These are phyloP conservation scores for Ischnus inquisitorius DNA, from an alignment of 2,888 invertebrate species.

Conservation along the genomic window DNA sequence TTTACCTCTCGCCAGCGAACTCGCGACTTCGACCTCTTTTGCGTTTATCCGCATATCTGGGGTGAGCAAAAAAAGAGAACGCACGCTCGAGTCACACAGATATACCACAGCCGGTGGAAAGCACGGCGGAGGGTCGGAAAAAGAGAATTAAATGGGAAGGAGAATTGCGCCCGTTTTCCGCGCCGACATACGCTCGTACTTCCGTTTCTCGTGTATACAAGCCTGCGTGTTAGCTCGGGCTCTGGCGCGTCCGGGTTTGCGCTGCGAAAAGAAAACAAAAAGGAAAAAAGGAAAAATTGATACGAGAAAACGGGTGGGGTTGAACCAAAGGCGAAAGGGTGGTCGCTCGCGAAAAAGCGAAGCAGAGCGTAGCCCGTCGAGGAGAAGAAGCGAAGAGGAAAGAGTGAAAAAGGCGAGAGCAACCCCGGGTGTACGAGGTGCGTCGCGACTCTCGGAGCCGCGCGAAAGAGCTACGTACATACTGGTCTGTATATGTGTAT, in stretches of 20 bases:
- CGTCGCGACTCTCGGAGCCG: conserved; percentile 59
- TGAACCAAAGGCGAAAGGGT: conserved; percentile 62
- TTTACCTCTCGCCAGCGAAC: conserved; percentile 25
- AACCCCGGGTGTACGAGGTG: conserved; percentile 36
- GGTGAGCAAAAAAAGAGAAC: conserved; percentile 46
- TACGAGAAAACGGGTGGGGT: conserved; percentile 22
- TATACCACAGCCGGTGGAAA: conserved; percentile 20
- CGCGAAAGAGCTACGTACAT: conserved; percentile 21
- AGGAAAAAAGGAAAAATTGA: conserved; percentile 5
- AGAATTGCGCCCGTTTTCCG: conserved; percentile 51
- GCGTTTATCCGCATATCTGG: conserved; percentile 52
- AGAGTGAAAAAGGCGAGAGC: conserved; percentile 68
- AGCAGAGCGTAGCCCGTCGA: conserved; percentile 59
- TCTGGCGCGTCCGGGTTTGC: conserved; percentile 40
- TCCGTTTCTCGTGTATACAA: conserved; percentile 49
- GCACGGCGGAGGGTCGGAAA: conserved; percentile 31
- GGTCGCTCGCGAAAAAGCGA: conserved; percentile 66
- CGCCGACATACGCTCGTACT: conserved; percentile 43
- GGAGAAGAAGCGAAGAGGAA: conserved; percentile 62
- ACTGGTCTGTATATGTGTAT: conserved; percentile 7
- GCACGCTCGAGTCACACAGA: conserved; percentile 10
- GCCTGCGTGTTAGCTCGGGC: conserved; percentile 27
- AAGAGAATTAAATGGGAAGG: conserved; percentile 41
- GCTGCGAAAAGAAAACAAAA: conserved; percentile 19
- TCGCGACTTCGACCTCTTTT: conserved; percentile 45